Evolutionary conservation across 1,140 invertebrate genomes (phyloP).

Genomic region (Ganaspis sp.): DNA sequence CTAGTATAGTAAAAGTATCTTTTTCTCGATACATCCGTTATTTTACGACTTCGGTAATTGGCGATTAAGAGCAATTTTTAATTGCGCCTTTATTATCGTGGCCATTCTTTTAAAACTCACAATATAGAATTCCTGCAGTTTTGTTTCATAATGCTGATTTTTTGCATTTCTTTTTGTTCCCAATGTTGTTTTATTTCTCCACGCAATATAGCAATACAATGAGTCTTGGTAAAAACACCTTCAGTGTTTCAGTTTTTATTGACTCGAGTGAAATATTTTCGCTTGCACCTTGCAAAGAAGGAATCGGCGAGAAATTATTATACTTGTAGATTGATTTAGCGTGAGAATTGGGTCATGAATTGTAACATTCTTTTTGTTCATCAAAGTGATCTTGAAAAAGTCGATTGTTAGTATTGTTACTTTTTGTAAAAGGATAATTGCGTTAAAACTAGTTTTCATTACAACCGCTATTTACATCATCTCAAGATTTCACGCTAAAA

Average conservation of each 20-base stretch:
- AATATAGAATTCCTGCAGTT: background rate
- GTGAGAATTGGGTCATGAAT: background rate
- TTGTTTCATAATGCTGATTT: background rate
- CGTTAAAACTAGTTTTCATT: no score
- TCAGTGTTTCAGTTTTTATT: slow-evolving; percentile 1
- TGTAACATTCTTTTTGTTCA: background rate
- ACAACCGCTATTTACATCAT: no score
- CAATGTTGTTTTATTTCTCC: background rate
- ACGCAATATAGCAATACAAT: background rate
- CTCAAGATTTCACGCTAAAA: no score
- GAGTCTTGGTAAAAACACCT: background rate
- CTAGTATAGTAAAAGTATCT: slow-evolving; percentile 17
- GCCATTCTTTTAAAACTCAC: background rate
- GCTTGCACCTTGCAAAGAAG: background rate
- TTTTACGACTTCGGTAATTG: slow-evolving; percentile 15
- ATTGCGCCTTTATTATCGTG: background rate
- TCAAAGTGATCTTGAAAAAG: no score
- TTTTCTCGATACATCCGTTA: background rate
- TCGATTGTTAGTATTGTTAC: background rate
- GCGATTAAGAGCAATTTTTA: background rate
- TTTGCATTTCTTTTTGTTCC: background rate
- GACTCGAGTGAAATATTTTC: slow-evolving; percentile 3
- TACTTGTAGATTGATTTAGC: background rate
- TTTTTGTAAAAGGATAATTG: background rate
- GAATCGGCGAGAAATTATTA: background rate